Evolutionary conservation across 1,140 invertebrate species (phyloP), one percentile per base, ranked within the genome.

Genomic region (Kradibia gibbosae): DNA sequence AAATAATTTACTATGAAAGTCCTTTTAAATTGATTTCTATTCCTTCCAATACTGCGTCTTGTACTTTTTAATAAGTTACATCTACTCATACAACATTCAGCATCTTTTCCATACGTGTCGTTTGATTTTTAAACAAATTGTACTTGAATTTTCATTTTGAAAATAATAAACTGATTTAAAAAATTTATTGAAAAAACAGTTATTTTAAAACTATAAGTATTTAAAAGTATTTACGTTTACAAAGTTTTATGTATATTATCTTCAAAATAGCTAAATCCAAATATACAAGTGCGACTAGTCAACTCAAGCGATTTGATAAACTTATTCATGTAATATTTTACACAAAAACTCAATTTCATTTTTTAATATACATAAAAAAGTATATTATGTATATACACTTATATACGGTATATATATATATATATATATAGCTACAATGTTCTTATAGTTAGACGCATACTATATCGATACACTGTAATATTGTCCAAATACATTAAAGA

Each of bases 401-500:
- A 7, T n/a, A n/a, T n/a, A n/a, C n/a, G n/a, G 53, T 55, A 22
- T 55, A 65, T 28, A 67, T 39, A 67, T 39, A 39, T 7, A 67
- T 39, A 10, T 73, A 17, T 53, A 4, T 34, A 34, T 53, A 11
- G 65, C 45, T 34, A 48, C 50, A 45, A 71, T 39, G 15, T 48
- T 36, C 71, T 74, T 74, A 74, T 15, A 62, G 15, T 73, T 74
- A 74, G 65, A 34, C 71, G 71, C 53, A 20, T 80, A 20, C 48
- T 15, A 3, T 74, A 34, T 50, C 25, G 60, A 8, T 55, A 65
- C 25, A 80, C 4, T 50, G 65, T 45, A 73, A 73, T 80, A 80
- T 80, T 80, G 78, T 80, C 78, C 42, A 13, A 22, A 74, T 74
- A 65, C 42, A 53, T 48, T 74, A 28, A 25, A 74, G 42, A 73